Percentiles rank a stretch among this genome's conserved stretches.
phyloP scores from a whole-genome alignment of 2,113 vertebrate species.

The Argyrosomus japonicus region DNA sequence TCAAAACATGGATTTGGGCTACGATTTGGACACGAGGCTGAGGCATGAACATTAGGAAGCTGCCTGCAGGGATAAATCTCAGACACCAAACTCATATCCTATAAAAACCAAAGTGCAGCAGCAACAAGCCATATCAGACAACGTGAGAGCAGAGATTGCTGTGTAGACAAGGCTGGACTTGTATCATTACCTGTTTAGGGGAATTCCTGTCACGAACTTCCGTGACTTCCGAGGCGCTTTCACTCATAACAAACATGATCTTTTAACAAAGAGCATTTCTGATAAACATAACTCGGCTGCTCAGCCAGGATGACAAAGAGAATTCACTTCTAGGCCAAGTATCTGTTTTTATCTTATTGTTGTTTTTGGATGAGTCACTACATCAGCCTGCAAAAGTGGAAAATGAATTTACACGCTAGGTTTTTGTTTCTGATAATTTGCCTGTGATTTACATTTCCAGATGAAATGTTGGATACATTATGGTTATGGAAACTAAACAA shows the following conservation, averaged over 20 bases:
- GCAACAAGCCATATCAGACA: constrained; percentile 3
- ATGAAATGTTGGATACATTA: not conserved
- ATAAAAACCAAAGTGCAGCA: constrained; percentile 18
- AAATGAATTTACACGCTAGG: too few relatives aligned
- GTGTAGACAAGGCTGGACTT: constrained; percentile 50
- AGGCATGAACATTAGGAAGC: not conserved
- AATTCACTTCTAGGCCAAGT: constrained; percentile 3
- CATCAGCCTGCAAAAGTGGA: not conserved
- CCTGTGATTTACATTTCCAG: not conserved
- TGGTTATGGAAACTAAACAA: not conserved
- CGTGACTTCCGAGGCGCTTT: constrained; percentile 16
- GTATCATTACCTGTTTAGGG: constrained; percentile 49
- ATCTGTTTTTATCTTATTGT: constrained; percentile 4
- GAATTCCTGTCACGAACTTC: constrained; percentile 34
- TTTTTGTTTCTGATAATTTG: not conserved
- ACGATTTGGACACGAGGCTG: not conserved
- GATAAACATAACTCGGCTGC: not conserved
- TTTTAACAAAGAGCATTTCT: not conserved
- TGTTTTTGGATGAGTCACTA: not conserved
- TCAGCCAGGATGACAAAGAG: not conserved
- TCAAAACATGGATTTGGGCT: not conserved
- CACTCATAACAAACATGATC: constrained; percentile 16
- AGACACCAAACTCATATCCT: constrained; percentile 44
- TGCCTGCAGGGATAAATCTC: constrained; percentile 24
- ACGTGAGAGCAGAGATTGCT: not conserved